Conservation (phyloP, 2,888 invertebrate species). For the Thalpophila matura region DNA sequence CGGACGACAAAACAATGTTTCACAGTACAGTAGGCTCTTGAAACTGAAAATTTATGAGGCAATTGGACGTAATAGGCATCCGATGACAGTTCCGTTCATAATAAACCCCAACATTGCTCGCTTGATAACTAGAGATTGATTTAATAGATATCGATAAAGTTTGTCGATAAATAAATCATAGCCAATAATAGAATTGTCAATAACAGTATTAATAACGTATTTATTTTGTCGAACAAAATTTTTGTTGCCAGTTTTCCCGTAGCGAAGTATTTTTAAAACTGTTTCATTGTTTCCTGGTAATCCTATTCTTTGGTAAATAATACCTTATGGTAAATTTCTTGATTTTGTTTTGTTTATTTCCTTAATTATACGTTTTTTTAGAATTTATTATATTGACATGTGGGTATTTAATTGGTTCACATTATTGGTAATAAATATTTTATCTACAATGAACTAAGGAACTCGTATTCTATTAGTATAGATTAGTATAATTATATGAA, state of each 20-base stretch:
- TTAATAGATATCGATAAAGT: conserved; percentile 57
- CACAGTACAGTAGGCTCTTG: conserved; percentile 60
- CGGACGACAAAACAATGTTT: conserved; percentile 56
- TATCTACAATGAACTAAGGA: no score
- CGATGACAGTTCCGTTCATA: conserved; percentile 76
- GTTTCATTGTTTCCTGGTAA: neutral
- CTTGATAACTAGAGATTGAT: conserved; percentile 64
- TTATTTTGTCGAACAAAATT: conserved; percentile 3
- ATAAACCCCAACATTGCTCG: conserved; percentile 70
- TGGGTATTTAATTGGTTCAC: no score
- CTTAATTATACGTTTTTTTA: no score
- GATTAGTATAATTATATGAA: no score
- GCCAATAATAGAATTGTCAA: conserved; percentile 18
- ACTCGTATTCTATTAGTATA: no score
- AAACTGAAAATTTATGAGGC: conserved; percentile 72
- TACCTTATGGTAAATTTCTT: no score
- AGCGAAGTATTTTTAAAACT: neutral
- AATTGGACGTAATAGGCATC: conserved; percentile 74
- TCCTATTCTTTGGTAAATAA: no score
- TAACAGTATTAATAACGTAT: conserved; percentile 5
- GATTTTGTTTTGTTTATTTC: neutral
- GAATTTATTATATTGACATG: no score
- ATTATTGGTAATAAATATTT: no score
- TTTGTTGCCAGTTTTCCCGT: neutral
- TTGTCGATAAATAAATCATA: conserved; percentile 45